Conservation (phyloP, 2,797 vertebrate genomes). For the Acanthopagrus latus region DNA sequence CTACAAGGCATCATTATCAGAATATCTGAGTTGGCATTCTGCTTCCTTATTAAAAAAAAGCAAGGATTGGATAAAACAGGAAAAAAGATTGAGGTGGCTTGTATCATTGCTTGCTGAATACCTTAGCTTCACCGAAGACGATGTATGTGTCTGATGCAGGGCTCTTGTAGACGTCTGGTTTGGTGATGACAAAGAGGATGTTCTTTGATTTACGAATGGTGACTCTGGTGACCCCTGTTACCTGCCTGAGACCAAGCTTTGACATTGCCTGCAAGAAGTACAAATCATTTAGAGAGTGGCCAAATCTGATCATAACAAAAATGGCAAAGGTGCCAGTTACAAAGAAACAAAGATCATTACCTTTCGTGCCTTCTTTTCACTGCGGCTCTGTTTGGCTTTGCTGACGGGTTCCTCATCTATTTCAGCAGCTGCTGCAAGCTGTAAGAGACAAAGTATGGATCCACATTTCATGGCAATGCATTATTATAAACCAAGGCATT, state of each 20-base stretch:
- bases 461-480: background rate
- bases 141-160: conserved; percentile 99
- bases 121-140: conserved; percentile 98
- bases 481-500: background rate
- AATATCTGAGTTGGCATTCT: background rate
- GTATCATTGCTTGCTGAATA: conserved; percentile 48
- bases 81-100: background rate
- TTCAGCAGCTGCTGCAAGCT: conserved; percentile 98
- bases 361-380: conserved; percentile 99
- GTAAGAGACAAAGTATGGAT: conserved; percentile 7
- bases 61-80: background rate
- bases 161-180: conserved; percentile 99
- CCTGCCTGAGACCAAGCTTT: conserved; percentile 97
- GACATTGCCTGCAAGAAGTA: conserved; percentile 92
- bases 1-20: background rate
- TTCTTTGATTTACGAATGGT: conserved; percentile 99
- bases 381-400: conserved; percentile 99
- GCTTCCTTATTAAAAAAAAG: background rate
- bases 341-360: conserved; percentile 66
- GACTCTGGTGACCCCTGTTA: conserved; percentile 98
- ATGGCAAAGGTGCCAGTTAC: background rate
- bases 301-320: background rate
- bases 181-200: conserved; percentile 98
- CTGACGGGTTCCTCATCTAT: conserved; percentile 98
- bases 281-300: background rate